These are phyloP conservation scores for Chlamydotis undulata DNA, from an alignment of 2,113 vertebrate genomes.

Conservation along the genomic window DNA sequence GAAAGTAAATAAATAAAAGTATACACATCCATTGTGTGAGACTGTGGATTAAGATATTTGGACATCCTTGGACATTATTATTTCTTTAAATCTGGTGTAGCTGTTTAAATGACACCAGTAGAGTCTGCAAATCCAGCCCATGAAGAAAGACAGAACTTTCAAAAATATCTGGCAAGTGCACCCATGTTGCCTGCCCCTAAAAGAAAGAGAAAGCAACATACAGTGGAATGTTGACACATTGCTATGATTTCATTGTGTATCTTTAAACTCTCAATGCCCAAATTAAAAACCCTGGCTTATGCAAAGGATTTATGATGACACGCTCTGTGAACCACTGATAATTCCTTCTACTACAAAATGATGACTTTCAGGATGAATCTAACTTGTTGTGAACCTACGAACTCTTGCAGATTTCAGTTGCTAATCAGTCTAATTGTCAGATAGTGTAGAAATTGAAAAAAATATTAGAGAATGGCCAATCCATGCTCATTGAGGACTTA, in stretches of 20 bases:
- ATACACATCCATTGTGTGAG: rapidly evolving
- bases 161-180: neutral
- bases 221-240: neutral
- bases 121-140: neutral
- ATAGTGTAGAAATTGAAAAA: neutral
- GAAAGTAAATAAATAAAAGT: neutral
- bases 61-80: no score
- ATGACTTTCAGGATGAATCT: neutral
- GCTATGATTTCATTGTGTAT: neutral
- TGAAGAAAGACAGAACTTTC: neutral
- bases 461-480: neutral
- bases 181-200: neutral
- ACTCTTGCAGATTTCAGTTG: neutral
- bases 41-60: neutral
- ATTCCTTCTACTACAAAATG: neutral
- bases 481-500: neutral
- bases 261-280: neutral
- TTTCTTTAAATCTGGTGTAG: neutral
- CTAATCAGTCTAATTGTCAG: neutral
- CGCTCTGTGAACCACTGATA: neutral
- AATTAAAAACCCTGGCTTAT: neutral
- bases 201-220: neutral
- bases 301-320: neutral
- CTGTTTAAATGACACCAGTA: neutral
- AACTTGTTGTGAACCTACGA: neutral